phyloP scores from a whole-genome alignment of 2,888 invertebrate species.

The Megastigmus dorsalis region DNA sequence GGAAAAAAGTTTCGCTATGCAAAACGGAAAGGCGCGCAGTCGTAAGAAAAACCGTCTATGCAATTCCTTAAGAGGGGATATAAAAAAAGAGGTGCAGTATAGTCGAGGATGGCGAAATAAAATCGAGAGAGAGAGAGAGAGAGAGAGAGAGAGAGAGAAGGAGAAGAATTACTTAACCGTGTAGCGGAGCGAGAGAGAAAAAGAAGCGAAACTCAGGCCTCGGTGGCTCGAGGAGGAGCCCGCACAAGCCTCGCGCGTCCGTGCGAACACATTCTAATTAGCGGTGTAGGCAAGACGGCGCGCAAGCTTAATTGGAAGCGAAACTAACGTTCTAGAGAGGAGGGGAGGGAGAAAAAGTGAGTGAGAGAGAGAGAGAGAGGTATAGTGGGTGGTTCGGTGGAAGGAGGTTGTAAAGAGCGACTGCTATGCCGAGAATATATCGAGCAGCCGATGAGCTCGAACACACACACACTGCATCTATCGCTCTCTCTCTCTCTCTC shows the following conservation, averaged over 20 bases:
- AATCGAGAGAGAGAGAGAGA: neutral
- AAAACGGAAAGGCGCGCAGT: too few relatives aligned
- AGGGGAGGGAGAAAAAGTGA: neutral
- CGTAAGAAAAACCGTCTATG: too few relatives aligned
- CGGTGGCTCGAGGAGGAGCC: neutral
- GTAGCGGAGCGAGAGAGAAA: neutral
- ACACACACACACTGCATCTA: neutral
- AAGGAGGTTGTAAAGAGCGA: neutral
- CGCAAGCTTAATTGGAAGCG: slow-evolving; percentile 41
- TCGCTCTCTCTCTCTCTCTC: too few relatives aligned
- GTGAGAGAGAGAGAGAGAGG: too few relatives aligned
- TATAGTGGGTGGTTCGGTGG: too few relatives aligned
- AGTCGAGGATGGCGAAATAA: too few relatives aligned
- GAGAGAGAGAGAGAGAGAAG: neutral
- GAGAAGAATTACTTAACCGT: too few relatives aligned
- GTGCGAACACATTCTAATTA: slow-evolving; percentile 39
- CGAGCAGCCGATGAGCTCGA: slow-evolving; percentile 1
- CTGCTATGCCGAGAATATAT: neutral
- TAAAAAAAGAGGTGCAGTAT: too few relatives aligned
- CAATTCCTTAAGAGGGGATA: too few relatives aligned
- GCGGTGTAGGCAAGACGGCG: slow-evolving; percentile 27
- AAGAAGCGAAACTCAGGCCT: slow-evolving; percentile 4
- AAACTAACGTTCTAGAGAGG: slow-evolving; percentile 1
- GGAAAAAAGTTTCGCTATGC: too few relatives aligned
- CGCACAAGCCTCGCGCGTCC: too few relatives aligned